Base-by-base conservation (phyloP, 2,888 invertebrate species). In the Neoascia interrupta region DNA sequence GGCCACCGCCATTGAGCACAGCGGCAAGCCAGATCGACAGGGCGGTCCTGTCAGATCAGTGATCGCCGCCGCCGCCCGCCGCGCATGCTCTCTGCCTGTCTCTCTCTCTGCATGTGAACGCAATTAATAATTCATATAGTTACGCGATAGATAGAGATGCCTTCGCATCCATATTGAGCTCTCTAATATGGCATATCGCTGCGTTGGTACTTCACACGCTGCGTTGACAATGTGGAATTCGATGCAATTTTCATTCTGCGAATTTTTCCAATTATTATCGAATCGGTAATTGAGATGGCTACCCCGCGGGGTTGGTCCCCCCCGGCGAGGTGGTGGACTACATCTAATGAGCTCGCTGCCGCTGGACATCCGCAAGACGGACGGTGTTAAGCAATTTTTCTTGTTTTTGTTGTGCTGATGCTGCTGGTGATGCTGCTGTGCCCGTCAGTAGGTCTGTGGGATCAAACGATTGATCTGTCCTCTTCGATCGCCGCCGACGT, bases 211-310 rank as follows among this genome's bases (percentile, higher is more conserved):
- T 76, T 76, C 76, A 76, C 76, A 76, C 76, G 76, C 58, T 70
- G 69, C 43, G 69, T 23, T 16, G 79, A 79, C 72, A 79, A 79
- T 79, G n/a, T n/a, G 79, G 79, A 72, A 79, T 79, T 79, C 49
- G 79, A 47, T 49, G 72, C 79, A 79, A 79, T 79, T 79, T 79
- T 79, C 79, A 79, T 79, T 79, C 79, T 79, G 79, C 79, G 79
- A 79, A 74, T 80, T 80, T 73, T 80, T 74, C 80, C 80, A 80
- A 80, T 80, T 80, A 80, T 80, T 80, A 80, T 73, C 80, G 80
- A 80, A 73, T 80, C 58, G 73, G 73, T 80, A 79, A 79, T 79
- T 79, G 79, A 79, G 79, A 79, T 61, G 79, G 72, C 60, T 79
- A 66, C 72, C 64, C 79, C 72, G 72, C 66, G 66, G 72, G 43